Percentiles rank a stretch among this genome's conserved stretches.
Conservation (phyloP, 2,888 invertebrate genomes). For the Synanthedon andrenaeformis region DNA sequence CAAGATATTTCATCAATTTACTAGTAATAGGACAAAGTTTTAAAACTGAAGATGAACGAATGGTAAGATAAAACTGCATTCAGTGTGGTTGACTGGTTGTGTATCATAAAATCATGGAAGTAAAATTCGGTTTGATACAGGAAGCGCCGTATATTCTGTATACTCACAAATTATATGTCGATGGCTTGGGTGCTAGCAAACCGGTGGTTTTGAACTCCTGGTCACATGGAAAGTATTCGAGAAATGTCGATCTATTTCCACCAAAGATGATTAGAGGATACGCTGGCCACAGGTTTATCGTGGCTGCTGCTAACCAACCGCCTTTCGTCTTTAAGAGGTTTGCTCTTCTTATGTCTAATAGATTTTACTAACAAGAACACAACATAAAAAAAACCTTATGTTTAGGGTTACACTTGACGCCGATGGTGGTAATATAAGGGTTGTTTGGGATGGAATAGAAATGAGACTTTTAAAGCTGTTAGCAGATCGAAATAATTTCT, state of each 20-base stretch:
- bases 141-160: conserved; percentile 79
- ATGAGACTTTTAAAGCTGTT: conserved; percentile 73
- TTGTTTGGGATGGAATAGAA: conserved; percentile 81
- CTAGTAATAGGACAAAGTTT: conserved; percentile 77
- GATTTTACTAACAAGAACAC: neutral
- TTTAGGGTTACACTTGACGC: conserved; percentile 44
- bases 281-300: conserved; percentile 79
- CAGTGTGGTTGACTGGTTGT: neutral
- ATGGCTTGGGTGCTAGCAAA: conserved; percentile 78
- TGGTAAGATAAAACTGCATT: conserved; percentile 38
- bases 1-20: conserved; percentile 77
- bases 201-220: conserved; percentile 79
- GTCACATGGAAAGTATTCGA: conserved; percentile 73
- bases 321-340: conserved; percentile 79
- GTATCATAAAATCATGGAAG: neutral
- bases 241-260: conserved; percentile 76
- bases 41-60: conserved; percentile 51
- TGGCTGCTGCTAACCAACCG: conserved; percentile 78
- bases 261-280: conserved; percentile 76
- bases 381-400: neutral
- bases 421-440: conserved; percentile 54
- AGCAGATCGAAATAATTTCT: conserved; percentile 76
- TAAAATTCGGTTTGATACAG: conserved; percentile 31
- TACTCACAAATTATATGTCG: conserved; percentile 79
- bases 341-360: conserved; percentile 1